Base-by-base conservation (phyloP, 1,140 invertebrate genomes). In the Stegodyphus mimosarum region DNA sequence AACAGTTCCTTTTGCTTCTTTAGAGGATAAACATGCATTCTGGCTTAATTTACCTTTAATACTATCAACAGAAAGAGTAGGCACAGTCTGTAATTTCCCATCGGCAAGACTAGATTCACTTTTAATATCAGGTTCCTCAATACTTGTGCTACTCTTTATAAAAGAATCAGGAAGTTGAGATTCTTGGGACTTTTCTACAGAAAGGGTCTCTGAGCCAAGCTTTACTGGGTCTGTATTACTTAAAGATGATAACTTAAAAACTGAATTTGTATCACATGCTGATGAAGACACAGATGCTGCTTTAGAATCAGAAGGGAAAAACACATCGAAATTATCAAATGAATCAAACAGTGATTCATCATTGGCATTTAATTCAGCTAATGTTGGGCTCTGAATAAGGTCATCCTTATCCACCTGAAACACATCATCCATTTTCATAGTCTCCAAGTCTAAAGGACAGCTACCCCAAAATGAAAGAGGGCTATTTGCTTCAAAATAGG, bases 281-380 rank as follows among this genome's bases (percentile, higher is more conserved):
- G 64, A 7, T 67, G 64, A n/a, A 13, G 17, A 67, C 5, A 67
- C 11, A 80, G 6, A 72, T 52, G 53, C 33, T 48, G 15, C 13
- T 60, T 63, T 5, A 64, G 15, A 5, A 49, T 80, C 63, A 17
- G 55, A 48, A 11, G 84, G 55, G 6, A 77, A 51, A 63, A 77
- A 63, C 33, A 48, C 50, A 78, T 86, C 75, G 72, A 76, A 85
- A 63, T 66, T 86, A 63, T 88, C 88, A 18, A 87, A 71, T 13
- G 71, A 83, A 83, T 87, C 87, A 72, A 87, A 87, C 13, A 91
- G 88, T 18, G 94, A 95, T 85, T 96, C 95, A 89, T 95, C 95
- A 89, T 96, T 95, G 49, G 94, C 94, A 91, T 96, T 96, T 10
- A 98, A 90, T 90, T 97, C 95, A 0, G 96, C 95, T 67, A 98